Evolutionary conservation across 2,888 invertebrate species (phyloP), one percentile per base, ranked within the genome.

Genomic region (Diachrysia chrysitis): DNA sequence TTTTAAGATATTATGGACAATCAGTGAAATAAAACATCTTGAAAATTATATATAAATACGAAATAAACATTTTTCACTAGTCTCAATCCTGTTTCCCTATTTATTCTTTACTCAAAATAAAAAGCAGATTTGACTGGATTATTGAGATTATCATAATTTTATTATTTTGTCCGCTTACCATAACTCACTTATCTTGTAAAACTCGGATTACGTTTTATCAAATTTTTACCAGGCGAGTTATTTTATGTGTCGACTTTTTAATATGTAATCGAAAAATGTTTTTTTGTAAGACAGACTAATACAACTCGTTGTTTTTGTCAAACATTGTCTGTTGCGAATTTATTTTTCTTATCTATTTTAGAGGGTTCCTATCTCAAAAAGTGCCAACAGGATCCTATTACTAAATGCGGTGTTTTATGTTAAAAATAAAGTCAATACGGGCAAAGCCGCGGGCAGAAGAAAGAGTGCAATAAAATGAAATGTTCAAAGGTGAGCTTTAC

Each of bases 71-170:
- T 21, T 54, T 48, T 32, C 59, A 65, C 54, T 63, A 17, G 53
- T 62, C 64, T n/a, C 54, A 66, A 65, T 72, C 55, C 35, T 63
- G 55, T 70, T 68, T 25, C 69, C 65, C 68, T 63, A 66, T 63
- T 71, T 77, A 57, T 59, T 66, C 29, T 70, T 56, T 67, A 79
- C 74, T 71, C 61, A 79, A 72, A 74, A 68, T 71, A 79, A 79
- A 77, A 68, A 79, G 57, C 62, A 32, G 57, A 66, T n/a, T 29
- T 53, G 65, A 72, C 59, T 62, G 64, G 79, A 68, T 73, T 73
- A 59, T 21, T 29, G n/a, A 46, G 68, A 74, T 77, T 69, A 71
- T 63, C 65, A 74, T 69, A 74, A 77, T 66, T 66, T 23, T 16
- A 69, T 60, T 46, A 56, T 72, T 73, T 58, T 56, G 53, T 32